Percentiles rank a stretch among this genome's conserved stretches.
phyloP scores from a whole-genome alignment of 2,113 vertebrate genomes.

The Burhinus oedicnemus region DNA sequence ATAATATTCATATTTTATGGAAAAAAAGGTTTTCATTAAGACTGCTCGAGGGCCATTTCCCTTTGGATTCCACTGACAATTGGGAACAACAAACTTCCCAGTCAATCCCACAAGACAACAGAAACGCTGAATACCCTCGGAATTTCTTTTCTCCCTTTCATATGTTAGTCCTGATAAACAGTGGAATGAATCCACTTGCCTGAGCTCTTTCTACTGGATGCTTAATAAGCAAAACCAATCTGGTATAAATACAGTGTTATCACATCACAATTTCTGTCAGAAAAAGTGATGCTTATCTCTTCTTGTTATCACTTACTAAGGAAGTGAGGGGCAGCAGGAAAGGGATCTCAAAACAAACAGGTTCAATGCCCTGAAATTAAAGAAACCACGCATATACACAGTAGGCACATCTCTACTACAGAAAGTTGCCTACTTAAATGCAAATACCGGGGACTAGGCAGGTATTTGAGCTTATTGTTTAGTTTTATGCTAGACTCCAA shows the following conservation, averaged over 20 bases:
- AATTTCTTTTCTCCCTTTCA: neutral
- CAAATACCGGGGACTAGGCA: neutral
- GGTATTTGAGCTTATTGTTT: neutral
- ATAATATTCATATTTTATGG: neutral
- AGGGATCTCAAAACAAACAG: neutral
- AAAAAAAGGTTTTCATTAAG: neutral
- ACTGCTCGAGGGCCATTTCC: neutral
- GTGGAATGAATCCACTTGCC: neutral
- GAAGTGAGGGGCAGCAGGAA: neutral
- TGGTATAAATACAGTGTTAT: neutral
- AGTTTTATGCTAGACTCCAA: neutral
- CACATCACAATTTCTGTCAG: neutral
- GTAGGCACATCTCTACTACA: neutral
- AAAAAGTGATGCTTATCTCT: neutral
- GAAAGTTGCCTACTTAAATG: neutral
- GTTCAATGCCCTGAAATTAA: neutral
- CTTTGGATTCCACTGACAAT: neutral
- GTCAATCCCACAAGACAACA: neutral
- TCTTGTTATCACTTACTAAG: neutral
- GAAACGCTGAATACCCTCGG: neutral
- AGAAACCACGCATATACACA: accelerated
- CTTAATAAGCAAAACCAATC: neutral
- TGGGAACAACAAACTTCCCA: neutral
- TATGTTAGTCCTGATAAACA: neutral
- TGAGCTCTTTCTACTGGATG: neutral